Evolutionary conservation across 2,888 invertebrate genomes (phyloP).

Genomic region (Lutraria lutraria): DNA sequence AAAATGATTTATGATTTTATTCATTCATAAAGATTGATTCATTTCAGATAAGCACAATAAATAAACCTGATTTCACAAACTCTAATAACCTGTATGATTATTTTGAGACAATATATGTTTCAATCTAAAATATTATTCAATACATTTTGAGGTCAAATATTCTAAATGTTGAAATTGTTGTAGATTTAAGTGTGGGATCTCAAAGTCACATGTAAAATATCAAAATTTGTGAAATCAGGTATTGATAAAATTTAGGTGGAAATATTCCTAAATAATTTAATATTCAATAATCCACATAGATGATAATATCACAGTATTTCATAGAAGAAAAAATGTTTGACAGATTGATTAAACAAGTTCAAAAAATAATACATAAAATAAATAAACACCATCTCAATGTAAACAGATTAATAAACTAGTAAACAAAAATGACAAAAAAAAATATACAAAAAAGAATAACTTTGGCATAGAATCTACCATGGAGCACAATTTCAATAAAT

Average conservation of each 20-base stretch:
- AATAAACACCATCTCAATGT: not conserved
- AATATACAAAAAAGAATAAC: too few species aligned
- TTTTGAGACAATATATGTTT: too few species aligned
- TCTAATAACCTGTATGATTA: not conserved
- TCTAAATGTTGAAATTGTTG: too few species aligned
- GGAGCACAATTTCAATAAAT: too few species aligned
- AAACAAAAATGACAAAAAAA: too few species aligned
- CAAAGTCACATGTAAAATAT: not conserved
- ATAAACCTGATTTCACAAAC: slow-evolving; percentile 3
- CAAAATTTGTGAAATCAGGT: not conserved
- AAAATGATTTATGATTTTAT: not conserved
- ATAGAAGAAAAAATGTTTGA: not conserved
- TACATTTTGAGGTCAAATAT: too few species aligned
- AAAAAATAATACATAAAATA: slow-evolving; percentile 1
- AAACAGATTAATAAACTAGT: too few species aligned
- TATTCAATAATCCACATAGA: not conserved
- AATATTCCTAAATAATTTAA: not conserved
- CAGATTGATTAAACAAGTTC: not conserved
- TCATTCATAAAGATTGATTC: not conserved
- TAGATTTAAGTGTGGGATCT: too few species aligned
- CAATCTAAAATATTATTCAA: too few species aligned
- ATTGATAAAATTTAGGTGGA: not conserved
- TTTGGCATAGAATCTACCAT: too few species aligned
- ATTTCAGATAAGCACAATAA: slow-evolving; percentile 3
- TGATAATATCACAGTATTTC: slow-evolving; percentile 24